Conservation (phyloP, 2,797 vertebrate genomes). For the Amazonetta brasiliensis region DNA sequence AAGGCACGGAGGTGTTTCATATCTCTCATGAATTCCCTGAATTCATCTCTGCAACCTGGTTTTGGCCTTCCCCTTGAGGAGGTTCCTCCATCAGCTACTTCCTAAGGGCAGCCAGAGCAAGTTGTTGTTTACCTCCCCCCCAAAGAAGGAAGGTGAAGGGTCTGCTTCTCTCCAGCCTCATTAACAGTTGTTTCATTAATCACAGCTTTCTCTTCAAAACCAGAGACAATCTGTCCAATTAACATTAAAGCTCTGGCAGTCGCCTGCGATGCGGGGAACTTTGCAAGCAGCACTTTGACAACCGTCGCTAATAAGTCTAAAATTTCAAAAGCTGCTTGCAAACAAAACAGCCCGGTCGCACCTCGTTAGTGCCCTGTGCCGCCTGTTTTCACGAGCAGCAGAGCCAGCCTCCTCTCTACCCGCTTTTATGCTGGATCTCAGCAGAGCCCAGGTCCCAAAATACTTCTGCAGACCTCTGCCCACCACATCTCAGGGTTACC, state of each 20-base stretch:
- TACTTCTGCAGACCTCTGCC: background rate
- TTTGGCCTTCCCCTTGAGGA: background rate
- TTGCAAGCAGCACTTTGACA: conserved; percentile 69
- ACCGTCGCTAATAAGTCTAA: conserved; percentile 58
- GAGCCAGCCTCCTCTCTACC: background rate
- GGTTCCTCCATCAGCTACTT: background rate
- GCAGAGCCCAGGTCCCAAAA: background rate
- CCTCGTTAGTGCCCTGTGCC: background rate
- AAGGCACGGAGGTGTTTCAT: background rate
- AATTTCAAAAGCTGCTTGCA: conserved; percentile 60
- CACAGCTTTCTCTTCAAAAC: conserved; percentile 79
- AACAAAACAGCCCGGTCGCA: conserved; percentile 29
- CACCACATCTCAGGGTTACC: background rate
- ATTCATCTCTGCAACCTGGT: background rate
- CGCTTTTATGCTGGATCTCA: background rate
- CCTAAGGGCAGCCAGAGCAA: background rate
- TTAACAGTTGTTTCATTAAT: conserved; percentile 80
- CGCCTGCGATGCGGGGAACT: conserved; percentile 32
- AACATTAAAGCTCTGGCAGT: conserved; percentile 78
- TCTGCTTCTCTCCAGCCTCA: conserved; percentile 56
- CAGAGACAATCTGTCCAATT: conserved; percentile 83
- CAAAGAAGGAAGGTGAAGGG: conserved; percentile 56
- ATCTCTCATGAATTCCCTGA: background rate
- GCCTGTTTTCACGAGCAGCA: background rate
- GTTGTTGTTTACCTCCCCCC: conserved; percentile 44